Base-by-base conservation (phyloP, 2,888 invertebrate species). In the Cheilosia pagana region DNA sequence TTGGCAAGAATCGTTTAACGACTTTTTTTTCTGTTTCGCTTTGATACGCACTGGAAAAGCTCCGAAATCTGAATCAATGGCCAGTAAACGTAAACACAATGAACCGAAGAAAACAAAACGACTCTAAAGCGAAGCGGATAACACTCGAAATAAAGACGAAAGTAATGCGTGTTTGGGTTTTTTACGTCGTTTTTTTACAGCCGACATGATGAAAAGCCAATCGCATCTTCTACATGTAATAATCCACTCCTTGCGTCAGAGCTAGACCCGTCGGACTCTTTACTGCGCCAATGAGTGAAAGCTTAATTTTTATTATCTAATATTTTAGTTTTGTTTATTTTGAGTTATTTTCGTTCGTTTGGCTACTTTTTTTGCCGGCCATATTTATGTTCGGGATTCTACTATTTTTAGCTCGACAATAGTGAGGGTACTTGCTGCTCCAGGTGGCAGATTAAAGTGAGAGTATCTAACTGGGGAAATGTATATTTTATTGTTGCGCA, bases 141-240 rank as follows among this genome's bases (percentile, higher is more conserved):
- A 48, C 70, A 71, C 65, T 65, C 53, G 65, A 55, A 53, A 60
- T 59, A 50, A 65, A 52, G 43, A 50, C 70, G 39, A 55, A 62
- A 39, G 39, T 23, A 75, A 35, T 70, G 59, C 39, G 39, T 70
- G 35, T 28, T 70, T 48, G 31, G 79, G 35, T 43, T 21, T 14
- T 50, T 68, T 41, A 28, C 52, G 39, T 43, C 57, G 21, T 41
- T 67, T 74, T 74, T 72, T 71, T 65, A 72, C 67, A 21, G 23
- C 31, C 48, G 72, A 68, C 57, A 78, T 68, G 74, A 78, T 57
- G 63, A 48, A 74, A 74, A 83, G 57, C 74, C 79, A 78, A 68
- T 83, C 60, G 74, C 68, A 41, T 74, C 57, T 62, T 55, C 4
- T 16, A 55, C 28, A 31, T 55, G 31, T 65, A 63, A 65, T 74